Evolutionary conservation across 2,797 vertebrate species (phyloP), one percentile per base, ranked within the genome.

Genomic region (Hoplostethus atlanticus): DNA sequence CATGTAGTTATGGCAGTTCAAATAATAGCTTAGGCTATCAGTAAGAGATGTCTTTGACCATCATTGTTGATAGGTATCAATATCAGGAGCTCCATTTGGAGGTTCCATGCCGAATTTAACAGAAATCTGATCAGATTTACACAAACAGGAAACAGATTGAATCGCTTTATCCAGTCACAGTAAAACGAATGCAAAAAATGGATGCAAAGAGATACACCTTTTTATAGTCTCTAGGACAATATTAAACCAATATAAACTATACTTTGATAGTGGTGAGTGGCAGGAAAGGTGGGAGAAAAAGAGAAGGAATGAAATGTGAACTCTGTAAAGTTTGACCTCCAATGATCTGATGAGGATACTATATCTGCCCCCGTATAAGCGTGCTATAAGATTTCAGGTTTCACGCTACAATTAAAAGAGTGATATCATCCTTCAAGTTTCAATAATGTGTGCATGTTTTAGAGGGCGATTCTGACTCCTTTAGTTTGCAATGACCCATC

Each of bases 281-380:
- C 4, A 56, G 31, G 16, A 56, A 36, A 36, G 54, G 54, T n/a
- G 30, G 31, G 30, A 56, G 31, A 36, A 44, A 15, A 44, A 44
- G 42, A 44, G 42, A 36, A 11, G 15, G 2, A 36, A 11, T 31
- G 2, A 56, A 31, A 34, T 15, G 42, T 44, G 42, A 44, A 74
- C 31, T 11, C 1, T 34, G 63, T 59, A 55, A 66, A 66, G 51
- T 38, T 62, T 34, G 30, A 69, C 52, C 64, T 73, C 58, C 65
- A 51, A 55, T 52, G 8, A 56, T 70, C 51, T 52, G 36, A 68
- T 60, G 3, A n/a, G n/a, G 36, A 63, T n/a, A 66, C 5, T 34
- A 52, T 13, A 60, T 50, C 56, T 65, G 16, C 34, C n/a, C 38
- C 15, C 53, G 42, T 64, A 6, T 38, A 57, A 64, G n/a, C 36